Conservation (phyloP, 2,888 invertebrate genomes). For the Drosophila algonquin region DNA sequence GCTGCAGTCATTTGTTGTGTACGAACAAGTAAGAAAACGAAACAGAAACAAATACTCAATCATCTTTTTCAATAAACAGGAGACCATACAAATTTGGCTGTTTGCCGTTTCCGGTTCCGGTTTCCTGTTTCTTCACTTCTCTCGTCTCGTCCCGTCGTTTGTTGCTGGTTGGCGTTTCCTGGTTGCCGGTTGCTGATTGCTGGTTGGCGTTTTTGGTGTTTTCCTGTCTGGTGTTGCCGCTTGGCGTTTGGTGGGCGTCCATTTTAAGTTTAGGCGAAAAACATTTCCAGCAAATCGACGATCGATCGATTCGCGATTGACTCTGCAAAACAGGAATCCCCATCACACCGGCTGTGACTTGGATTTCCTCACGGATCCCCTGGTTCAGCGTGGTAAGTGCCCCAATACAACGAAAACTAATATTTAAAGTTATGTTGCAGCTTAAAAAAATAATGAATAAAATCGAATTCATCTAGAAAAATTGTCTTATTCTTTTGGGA, state of each 20-base stretch:
- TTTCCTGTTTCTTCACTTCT: slow-evolving; percentile 59
- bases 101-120: slow-evolving; percentile 47
- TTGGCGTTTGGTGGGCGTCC: slow-evolving; percentile 44
- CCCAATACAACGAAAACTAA: slow-evolving; percentile 4
- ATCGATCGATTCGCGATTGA: not conserved
- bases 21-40: not conserved
- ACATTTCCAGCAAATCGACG: slow-evolving; percentile 57
- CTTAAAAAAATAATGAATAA: slow-evolving; percentile 3
- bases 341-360: no score
- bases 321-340: not conserved
- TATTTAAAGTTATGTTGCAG: slow-evolving; percentile 14
- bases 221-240: slow-evolving; percentile 48
- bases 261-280: slow-evolving; percentile 69
- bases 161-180: slow-evolving; percentile 57
- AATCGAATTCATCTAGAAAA: not conserved
- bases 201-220: slow-evolving; percentile 64
- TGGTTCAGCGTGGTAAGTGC: slow-evolving; percentile 6
- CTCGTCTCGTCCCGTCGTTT: slow-evolving; percentile 58
- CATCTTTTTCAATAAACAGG: not conserved
- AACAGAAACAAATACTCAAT: not conserved
- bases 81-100: slow-evolving; percentile 20
- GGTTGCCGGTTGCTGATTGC: slow-evolving; percentile 46
- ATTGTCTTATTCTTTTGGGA: not conserved
- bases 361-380: not conserved
- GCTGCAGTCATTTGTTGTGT: not conserved